phyloP scores from a whole-genome alignment of 2,888 invertebrate genomes.

The Microplitis deprimator region DNA sequence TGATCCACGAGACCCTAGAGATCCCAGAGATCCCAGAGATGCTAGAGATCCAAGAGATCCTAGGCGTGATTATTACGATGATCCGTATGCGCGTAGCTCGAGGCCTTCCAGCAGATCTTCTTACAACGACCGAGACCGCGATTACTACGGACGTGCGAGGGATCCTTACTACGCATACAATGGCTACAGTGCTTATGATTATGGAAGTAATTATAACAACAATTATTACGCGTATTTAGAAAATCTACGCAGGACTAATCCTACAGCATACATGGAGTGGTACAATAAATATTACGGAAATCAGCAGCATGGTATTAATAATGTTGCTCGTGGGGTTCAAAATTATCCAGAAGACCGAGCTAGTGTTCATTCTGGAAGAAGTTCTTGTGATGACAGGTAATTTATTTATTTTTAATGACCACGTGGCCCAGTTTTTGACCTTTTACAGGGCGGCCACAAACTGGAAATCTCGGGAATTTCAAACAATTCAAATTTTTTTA shows the following conservation, averaged over 20 bases:
- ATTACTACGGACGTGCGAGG: slow-evolving; percentile 63
- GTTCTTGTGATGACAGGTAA: slow-evolving; percentile 83
- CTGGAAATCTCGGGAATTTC: no score
- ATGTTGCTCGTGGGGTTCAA: slow-evolving; percentile 55
- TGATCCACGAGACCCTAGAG: slow-evolving; percentile 50
- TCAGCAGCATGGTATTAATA: slow-evolving; percentile 60
- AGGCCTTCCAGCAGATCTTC: slow-evolving; percentile 70
- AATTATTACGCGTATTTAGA: slow-evolving; percentile 82
- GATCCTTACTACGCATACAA: slow-evolving; percentile 67
- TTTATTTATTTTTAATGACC: slow-evolving; percentile 58
- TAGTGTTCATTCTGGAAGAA: slow-evolving; percentile 87
- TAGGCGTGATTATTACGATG: slow-evolving; percentile 66
- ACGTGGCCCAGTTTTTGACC: no score
- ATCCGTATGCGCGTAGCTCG: slow-evolving; percentile 66
- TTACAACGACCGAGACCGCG: slow-evolving; percentile 68
- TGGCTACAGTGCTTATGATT: slow-evolving; percentile 65
- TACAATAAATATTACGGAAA: slow-evolving; percentile 82
- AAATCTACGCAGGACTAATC: slow-evolving; percentile 83
- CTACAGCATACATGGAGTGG: slow-evolving; percentile 84
- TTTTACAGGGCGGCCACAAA: no score
- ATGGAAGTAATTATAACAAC: slow-evolving; percentile 61
- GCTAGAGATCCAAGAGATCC: slow-evolving; percentile 52
- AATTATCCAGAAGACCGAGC: slow-evolving; percentile 78
- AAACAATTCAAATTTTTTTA: no score
- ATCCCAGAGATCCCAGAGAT: neutral